These are phyloP conservation scores for Dendroctonus ponderosae DNA, from an alignment of 1,140 invertebrate species.

Conservation along the genomic window DNA sequence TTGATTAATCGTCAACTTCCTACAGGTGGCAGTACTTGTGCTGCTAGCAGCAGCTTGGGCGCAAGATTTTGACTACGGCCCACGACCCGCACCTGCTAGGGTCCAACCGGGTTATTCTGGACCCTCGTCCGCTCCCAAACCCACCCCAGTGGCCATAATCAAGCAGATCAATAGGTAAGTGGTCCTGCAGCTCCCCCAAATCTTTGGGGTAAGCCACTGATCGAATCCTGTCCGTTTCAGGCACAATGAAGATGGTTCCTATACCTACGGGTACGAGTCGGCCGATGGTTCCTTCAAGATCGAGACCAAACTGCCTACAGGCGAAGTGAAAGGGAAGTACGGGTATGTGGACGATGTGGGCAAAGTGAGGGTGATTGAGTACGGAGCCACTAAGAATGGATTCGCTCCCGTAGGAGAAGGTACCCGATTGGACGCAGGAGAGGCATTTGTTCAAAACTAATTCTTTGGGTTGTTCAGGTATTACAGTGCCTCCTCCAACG, in stretches of 20 bases:
- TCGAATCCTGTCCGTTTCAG: constrained; percentile 49
- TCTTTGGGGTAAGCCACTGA: neutral
- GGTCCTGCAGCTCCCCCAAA: neutral
- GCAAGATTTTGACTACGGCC: constrained; percentile 63
- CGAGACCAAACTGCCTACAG: constrained; percentile 74
- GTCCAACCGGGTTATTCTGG: constrained; percentile 49
- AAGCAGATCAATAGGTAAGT: constrained; percentile 77
- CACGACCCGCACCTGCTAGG: constrained; percentile 55
- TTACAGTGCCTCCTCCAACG: constrained; percentile 78
- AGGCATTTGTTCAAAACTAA: neutral
- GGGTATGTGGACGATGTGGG: constrained; percentile 83
- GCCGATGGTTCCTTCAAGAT: constrained; percentile 84
- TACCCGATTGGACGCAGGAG: neutral
- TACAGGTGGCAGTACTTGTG: constrained; percentile 53
- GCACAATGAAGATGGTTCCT: constrained; percentile 82
- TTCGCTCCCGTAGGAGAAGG: constrained; percentile 85
- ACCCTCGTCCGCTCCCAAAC: constrained; percentile 54
- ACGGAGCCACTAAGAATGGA: constrained; percentile 82
- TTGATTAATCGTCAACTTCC: neutral
- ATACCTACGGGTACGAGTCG: constrained; percentile 84
- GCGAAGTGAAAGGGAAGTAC: constrained; percentile 81
- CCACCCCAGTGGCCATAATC: constrained; percentile 74
- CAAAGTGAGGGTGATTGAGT: constrained; percentile 79
- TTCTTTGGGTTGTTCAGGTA: constrained; percentile 45
- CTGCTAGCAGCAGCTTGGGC: constrained; percentile 50